These are phyloP conservation scores for Coecobrya sp. DNA, from an alignment of 2,888 invertebrate genomes.

Conservation along the genomic window DNA sequence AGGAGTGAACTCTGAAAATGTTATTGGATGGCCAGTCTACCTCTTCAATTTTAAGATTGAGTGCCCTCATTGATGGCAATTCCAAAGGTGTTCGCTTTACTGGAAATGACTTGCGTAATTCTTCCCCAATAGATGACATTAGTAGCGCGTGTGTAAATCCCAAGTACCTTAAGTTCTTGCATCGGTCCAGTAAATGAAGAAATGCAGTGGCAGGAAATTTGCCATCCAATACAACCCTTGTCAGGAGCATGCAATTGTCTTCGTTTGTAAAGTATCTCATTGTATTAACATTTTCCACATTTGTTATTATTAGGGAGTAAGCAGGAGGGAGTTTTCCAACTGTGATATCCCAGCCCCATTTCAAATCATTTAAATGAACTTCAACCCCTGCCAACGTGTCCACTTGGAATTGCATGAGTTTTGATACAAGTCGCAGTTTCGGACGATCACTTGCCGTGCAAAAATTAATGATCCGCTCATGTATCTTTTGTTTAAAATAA, in stretches of 20 bases:
- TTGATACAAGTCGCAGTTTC: constrained; percentile 61
- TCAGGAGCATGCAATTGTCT: constrained; percentile 59
- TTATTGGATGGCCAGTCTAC: constrained; percentile 22
- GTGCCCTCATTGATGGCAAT: constrained; percentile 37
- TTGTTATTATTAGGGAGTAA: constrained; percentile 42
- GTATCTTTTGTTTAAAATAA: constrained; percentile 53
- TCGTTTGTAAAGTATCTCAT: constrained; percentile 46
- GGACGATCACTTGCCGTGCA: constrained; percentile 31
- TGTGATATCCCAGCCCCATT: constrained; percentile 41
- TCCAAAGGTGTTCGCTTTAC: constrained; percentile 21
- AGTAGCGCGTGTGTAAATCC: constrained; percentile 62
- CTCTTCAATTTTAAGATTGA: constrained; percentile 59
- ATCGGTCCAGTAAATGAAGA: constrained; percentile 26
- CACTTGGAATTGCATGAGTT: constrained; percentile 71
- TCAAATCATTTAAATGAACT: constrained; percentile 66
- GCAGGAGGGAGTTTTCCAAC: constrained; percentile 67
- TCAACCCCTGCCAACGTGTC: constrained; percentile 65
- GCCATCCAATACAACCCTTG: constrained; percentile 62
- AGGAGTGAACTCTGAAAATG: constrained; percentile 67
- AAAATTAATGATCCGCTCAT: constrained; percentile 36
- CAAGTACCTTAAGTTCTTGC: constrained; percentile 53
- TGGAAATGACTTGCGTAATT: constrained; percentile 36
- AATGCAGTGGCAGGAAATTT: constrained; percentile 47
- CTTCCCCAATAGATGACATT: constrained; percentile 64
- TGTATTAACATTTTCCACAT: constrained; percentile 42